Conservation (phyloP, 2,888 invertebrate genomes). For the Phrixothrix hirtus region DNA sequence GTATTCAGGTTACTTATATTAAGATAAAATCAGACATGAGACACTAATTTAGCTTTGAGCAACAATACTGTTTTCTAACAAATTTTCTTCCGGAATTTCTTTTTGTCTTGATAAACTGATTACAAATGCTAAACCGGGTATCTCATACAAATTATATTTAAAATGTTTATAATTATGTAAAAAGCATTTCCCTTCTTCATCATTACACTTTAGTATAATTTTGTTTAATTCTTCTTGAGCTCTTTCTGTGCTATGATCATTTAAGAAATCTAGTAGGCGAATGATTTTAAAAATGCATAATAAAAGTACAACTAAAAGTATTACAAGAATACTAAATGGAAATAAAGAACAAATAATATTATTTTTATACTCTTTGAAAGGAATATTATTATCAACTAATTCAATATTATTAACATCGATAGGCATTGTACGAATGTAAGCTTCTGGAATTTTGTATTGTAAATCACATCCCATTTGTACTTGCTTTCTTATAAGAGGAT, state of each 20-base stretch:
- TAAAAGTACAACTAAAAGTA: slow-evolving; percentile 2
- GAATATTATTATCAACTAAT: background rate
- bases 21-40: background rate
- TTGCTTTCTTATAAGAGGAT: slow-evolving; percentile 49
- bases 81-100: background rate
- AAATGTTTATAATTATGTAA: background rate
- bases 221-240: background rate
- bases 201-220: background rate
- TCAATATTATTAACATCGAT: slow-evolving; percentile 35
- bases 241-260: background rate
- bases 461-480: slow-evolving; percentile 47
- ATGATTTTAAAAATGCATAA: slow-evolving; percentile 9
- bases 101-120: background rate
- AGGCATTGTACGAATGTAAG: slow-evolving; percentile 51
- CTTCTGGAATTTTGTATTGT: slow-evolving; percentile 52
- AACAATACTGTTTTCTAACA: background rate
- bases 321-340: slow-evolving; percentile 4
- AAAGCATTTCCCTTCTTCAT: background rate
- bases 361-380: slow-evolving; percentile 1
- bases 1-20: background rate
- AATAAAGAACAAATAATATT: slow-evolving; percentile 6
- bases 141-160: background rate
- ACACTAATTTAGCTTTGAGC: background rate
- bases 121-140: background rate
- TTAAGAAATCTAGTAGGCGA: background rate